Percentiles rank a stretch among this genome's conserved stretches.
Conservation (phyloP, 2,113 vertebrate species). For the Propithecus coquereli region DNA sequence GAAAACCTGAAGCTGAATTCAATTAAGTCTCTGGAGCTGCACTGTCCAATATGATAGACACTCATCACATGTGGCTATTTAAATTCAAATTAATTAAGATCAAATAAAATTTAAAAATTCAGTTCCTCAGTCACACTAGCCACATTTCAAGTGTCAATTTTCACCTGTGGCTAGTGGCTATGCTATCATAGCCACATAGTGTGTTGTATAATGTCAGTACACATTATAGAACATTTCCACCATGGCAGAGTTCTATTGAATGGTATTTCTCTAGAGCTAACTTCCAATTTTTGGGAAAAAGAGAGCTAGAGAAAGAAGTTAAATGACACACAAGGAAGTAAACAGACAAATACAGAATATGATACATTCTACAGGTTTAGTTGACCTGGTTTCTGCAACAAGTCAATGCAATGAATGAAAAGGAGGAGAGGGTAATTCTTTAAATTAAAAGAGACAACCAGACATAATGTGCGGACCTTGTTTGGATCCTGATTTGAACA, state of each 20-base stretch:
- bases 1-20: conserved; percentile 27
- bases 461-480: neutral
- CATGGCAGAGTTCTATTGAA: neutral
- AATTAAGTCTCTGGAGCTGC: neutral
- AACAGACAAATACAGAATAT: neutral
- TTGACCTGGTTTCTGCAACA: neutral
- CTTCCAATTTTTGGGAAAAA: neutral
- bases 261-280: neutral
- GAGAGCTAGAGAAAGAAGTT: neutral
- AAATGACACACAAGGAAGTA: neutral
- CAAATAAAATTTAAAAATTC: neutral
- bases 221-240: neutral
- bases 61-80: neutral
- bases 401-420: conserved; percentile 30
- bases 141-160: neutral
- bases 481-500: conserved; percentile 3
- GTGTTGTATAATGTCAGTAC: neutral
- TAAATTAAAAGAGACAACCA: neutral
- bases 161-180: neutral
- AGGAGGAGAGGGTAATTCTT: neutral
- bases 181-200: neutral
- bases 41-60: neutral
- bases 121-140: neutral
- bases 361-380: neutral
- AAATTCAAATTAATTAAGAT: conserved; percentile 27